Evolutionary conservation across 2,888 invertebrate species (phyloP).

Genomic region (Cyclophora albipunctata): DNA sequence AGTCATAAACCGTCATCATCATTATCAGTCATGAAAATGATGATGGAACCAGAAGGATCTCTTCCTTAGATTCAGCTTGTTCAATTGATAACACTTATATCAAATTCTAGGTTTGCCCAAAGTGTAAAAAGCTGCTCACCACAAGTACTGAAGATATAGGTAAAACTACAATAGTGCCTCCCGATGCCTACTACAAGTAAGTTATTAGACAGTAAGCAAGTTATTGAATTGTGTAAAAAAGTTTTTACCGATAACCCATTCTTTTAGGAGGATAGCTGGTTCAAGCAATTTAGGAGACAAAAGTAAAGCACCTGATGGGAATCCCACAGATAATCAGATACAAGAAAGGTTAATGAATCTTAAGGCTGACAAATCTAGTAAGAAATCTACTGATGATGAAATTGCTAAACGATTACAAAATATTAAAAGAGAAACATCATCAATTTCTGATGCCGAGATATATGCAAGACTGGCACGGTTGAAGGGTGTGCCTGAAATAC

Average conservation of each 20-base stretch:
- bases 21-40: not conserved
- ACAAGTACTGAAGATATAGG: slow-evolving; percentile 14
- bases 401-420: slow-evolving; percentile 46
- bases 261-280: slow-evolving; percentile 2
- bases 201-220: slow-evolving; percentile 8
- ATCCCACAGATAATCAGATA: slow-evolving; percentile 76
- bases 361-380: slow-evolving; percentile 65
- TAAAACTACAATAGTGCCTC: slow-evolving; percentile 44
- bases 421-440: slow-evolving; percentile 48
- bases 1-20: too few relatives aligned
- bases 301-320: slow-evolving; percentile 31
- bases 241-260: not conserved
- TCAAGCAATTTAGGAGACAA: slow-evolving; percentile 5
- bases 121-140: slow-evolving; percentile 39
- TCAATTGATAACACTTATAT: too few relatives aligned
- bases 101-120: slow-evolving; percentile 49
- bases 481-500: slow-evolving; percentile 71
- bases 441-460: slow-evolving; percentile 79
- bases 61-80: too few relatives aligned
- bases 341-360: slow-evolving; percentile 80
- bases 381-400: slow-evolving; percentile 31
- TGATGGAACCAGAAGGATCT: too few relatives aligned
- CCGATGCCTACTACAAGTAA: slow-evolving; percentile 77
- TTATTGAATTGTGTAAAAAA: not conserved
- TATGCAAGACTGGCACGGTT: slow-evolving; percentile 78